Percentiles rank a stretch among this genome's conserved stretches.
Conservation (phyloP, 2,797 vertebrate genomes). For the Taenioides sp. region DNA sequence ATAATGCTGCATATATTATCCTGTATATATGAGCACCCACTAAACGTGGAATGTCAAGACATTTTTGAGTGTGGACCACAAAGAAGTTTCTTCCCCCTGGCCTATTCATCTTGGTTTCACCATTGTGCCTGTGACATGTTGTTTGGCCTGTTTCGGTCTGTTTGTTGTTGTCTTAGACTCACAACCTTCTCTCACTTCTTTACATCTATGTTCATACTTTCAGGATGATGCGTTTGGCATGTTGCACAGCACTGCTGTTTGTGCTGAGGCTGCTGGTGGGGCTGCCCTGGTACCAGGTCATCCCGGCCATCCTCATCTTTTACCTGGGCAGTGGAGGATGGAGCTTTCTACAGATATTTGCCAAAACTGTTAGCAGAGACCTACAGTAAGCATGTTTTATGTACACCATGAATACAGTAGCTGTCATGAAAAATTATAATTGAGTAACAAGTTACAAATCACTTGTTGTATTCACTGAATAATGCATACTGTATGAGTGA, state of each 20-base stretch:
- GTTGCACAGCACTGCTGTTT: constrained; percentile 83
- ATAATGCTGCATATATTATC: too few species aligned
- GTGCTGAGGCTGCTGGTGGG: constrained; percentile 83
- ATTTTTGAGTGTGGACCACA: neutral
- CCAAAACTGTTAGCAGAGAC: constrained; percentile 88
- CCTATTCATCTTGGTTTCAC: neutral
- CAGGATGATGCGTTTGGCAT: constrained; percentile 88
- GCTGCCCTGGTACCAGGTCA: constrained; percentile 88
- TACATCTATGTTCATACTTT: constrained; percentile 38
- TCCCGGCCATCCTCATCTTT: constrained; percentile 83
- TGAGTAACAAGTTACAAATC: too few species aligned
- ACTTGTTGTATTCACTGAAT: too few species aligned
- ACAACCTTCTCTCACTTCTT: constrained; percentile 16
- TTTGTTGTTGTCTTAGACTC: constrained; percentile 4
- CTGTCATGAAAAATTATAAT: neutral
- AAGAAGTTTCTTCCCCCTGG: too few species aligned
- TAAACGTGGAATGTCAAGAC: neutral
- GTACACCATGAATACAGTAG: neutral
- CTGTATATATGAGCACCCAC: too few species aligned
- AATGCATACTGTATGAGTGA: too few species aligned
- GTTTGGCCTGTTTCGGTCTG: constrained; percentile 23
- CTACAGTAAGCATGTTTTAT: constrained; percentile 81
- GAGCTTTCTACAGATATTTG: constrained; percentile 84
- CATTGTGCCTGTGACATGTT: constrained; percentile 22
- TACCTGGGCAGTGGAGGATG: constrained; percentile 92